These are phyloP conservation scores for Oscheius onirici DNA, from an alignment of 2,888 invertebrate genomes.

Conservation along the genomic window DNA sequence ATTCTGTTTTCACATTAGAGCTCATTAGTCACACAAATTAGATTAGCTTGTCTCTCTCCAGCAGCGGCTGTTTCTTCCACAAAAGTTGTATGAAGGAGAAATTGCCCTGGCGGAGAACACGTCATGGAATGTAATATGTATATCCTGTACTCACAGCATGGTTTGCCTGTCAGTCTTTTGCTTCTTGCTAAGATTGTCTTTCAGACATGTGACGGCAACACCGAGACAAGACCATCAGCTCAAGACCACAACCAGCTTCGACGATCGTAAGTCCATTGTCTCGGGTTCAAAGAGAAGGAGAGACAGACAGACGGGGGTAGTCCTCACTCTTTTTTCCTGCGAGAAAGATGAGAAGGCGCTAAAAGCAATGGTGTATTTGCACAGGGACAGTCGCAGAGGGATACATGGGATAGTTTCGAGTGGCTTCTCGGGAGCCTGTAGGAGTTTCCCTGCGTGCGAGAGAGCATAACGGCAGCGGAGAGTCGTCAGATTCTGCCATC, in stretches of 20 bases:
- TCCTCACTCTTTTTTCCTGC: too few relatives aligned
- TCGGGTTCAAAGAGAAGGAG: background rate
- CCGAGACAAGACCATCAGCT: conserved; percentile 16
- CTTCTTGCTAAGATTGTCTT: background rate
- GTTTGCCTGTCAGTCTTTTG: background rate
- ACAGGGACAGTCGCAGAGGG: conserved; percentile 26
- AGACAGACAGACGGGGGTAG: background rate
- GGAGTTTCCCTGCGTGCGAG: conserved; percentile 15
- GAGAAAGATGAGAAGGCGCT: conserved; percentile 4
- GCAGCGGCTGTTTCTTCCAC: background rate
- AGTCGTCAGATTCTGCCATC: conserved; percentile 12
- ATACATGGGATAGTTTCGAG: conserved; percentile 33
- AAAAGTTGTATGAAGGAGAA: background rate
- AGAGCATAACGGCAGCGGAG: conserved; percentile 7
- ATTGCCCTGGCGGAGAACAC: too few relatives aligned
- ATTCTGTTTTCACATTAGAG: conserved; percentile 21
- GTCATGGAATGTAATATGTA: background rate
- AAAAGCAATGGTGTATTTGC: conserved; percentile 28
- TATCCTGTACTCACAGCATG: background rate
- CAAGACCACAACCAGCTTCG: conserved; percentile 22
- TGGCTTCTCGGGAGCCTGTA: conserved; percentile 25
- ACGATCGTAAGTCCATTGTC: conserved; percentile 12
- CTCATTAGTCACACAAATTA: conserved; percentile 26
- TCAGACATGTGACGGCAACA: conserved; percentile 13
- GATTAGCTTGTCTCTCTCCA: conserved; percentile 14